Base-by-base conservation (phyloP, 2,888 invertebrate species). In the Willowsia nigromaculata region DNA sequence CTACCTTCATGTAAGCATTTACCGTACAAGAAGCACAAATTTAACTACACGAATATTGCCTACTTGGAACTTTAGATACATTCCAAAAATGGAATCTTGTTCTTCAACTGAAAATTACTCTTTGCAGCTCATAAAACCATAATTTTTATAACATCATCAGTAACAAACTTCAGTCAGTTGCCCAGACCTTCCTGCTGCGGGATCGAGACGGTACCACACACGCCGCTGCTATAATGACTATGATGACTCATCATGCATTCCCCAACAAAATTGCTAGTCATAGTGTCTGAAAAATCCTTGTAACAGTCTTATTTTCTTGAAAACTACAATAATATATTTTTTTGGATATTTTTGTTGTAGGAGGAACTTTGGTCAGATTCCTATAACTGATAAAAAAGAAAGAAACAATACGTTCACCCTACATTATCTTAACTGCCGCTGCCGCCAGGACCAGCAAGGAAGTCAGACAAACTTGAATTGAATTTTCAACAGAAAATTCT, bases 41-140 rank as follows among this genome's bases (percentile, higher is more conserved):
- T n/a, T n/a, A n/a, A n/a, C n/a, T n/a, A n/a, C n/a, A n/a, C n/a
- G n/a, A n/a, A n/a, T n/a, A n/a, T n/a, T n/a, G n/a, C n/a, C n/a
- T n/a, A n/a, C n/a, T n/a, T n/a, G n/a, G n/a, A n/a, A n/a, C n/a
- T n/a, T n/a, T n/a, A n/a, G n/a, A n/a, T 9, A 37, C 37, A 13
- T 59, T 81, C 81, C 81, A 40, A 81, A 81, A 37, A 81, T 81
- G 81, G 62, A 40, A 81, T 37, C 81, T 62, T 81, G 62, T 50
- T 53, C 22, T 53, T 13, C 81, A 59, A 40, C 40, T 27, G 13
- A 40, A 68, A 37, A 37, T 37, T 68, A 37, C 68, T 37, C 25
- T 40, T 68, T n/a, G 33, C 68, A 68, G 68, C 3, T 68, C 37
- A 68, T 33, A 68, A 33, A 22, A 62, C 62, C 27, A 62, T 53